phyloP scores from a whole-genome alignment of 1,140 invertebrate genomes.

The Zophobas morio region DNA sequence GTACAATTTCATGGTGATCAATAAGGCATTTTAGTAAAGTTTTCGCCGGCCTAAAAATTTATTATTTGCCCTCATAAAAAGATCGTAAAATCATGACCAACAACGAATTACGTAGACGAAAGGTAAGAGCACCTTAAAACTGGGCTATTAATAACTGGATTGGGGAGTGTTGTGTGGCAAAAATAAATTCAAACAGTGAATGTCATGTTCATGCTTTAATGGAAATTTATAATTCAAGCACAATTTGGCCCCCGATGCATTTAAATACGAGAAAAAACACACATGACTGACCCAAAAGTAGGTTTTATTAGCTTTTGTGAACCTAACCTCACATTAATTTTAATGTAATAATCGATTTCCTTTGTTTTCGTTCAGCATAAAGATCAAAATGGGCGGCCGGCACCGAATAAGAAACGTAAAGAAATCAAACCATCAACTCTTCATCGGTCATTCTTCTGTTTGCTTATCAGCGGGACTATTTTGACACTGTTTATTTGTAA shows the following conservation, averaged over 20 bases:
- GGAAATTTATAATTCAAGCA: slow-evolving; percentile 18
- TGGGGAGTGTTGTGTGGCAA: slow-evolving; percentile 8
- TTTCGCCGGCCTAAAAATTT: slow-evolving; percentile 32
- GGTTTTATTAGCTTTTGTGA: neutral
- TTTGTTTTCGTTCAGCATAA: slow-evolving; percentile 53
- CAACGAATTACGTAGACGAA: slow-evolving; percentile 57
- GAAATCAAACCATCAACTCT: slow-evolving; percentile 57
- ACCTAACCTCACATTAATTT: slow-evolving; percentile 39
- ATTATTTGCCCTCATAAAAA: slow-evolving; percentile 16
- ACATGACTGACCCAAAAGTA: slow-evolving; percentile 15
- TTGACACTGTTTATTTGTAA: slow-evolving; percentile 64
- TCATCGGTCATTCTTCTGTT: slow-evolving; percentile 63
- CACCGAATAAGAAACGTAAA: slow-evolving; percentile 57
- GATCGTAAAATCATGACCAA: slow-evolving; percentile 49
- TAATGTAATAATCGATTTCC: slow-evolving; percentile 46
- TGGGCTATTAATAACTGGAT: slow-evolving; percentile 25
- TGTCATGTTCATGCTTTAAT: slow-evolving; percentile 20
- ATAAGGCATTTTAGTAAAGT: slow-evolving; percentile 32
- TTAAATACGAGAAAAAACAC: neutral
- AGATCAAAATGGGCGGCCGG: slow-evolving; percentile 59
- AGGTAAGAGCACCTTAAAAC: slow-evolving; percentile 50
- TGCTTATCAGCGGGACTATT: slow-evolving; percentile 64
- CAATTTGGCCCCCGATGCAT: slow-evolving; percentile 27
- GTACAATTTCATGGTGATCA: slow-evolving; percentile 18
- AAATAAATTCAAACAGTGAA: slow-evolving; percentile 41